Base-by-base conservation (phyloP, 2,113 vertebrate species). In the Pelvicachromis taeniatus region DNA sequence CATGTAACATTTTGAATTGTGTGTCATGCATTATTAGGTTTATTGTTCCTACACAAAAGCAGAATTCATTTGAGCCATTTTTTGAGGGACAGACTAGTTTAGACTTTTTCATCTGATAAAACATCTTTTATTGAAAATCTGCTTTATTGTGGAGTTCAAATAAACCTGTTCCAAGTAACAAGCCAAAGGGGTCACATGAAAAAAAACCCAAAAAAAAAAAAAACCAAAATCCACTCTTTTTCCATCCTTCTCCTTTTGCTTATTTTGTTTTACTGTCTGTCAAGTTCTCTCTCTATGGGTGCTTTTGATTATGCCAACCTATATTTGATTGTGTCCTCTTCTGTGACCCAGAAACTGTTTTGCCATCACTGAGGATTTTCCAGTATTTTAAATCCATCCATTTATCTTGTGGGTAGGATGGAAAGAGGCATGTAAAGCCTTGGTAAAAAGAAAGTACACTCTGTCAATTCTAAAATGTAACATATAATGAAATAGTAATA, bases 121-220 rank as follows among this genome's bases (percentile, higher is more conserved):
- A 12, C 0, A 0, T 50, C 0, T 50, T 50, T 19, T 12, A 73
- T 19, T 48, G 42, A 73, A 73, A 73, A 31, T 31, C 23, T 48
- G 2, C 42, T 29, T 16, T 16, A 73, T 23, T 48, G 12, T 73
- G 68, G 68, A 19, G 23, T 31, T 73, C 5, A 73, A 48, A 73
- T 29, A 48, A 73, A 29, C 6, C 13, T 48, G 14, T 48, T 14
- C 5, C 0, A 0, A 19, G 23, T 48, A 73, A 73, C 40, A 14
- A 48, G 17, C 16, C 68, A 19, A 29, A 73, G 42, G 14, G 42
- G 68, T 48, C 14, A 0, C 17, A 29, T 29, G 9, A 11, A 53
- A 53, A 53, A 10, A n/a, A 52, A n/a, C n/a, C n/a, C n/a, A n/a
- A n/a, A n/a, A n/a, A n/a, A n/a, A n/a, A n/a, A n/a, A n/a, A n/a